phyloP scores from a whole-genome alignment of 2,113 vertebrate genomes.

The Poeciliopsis turrubarensis region DNA sequence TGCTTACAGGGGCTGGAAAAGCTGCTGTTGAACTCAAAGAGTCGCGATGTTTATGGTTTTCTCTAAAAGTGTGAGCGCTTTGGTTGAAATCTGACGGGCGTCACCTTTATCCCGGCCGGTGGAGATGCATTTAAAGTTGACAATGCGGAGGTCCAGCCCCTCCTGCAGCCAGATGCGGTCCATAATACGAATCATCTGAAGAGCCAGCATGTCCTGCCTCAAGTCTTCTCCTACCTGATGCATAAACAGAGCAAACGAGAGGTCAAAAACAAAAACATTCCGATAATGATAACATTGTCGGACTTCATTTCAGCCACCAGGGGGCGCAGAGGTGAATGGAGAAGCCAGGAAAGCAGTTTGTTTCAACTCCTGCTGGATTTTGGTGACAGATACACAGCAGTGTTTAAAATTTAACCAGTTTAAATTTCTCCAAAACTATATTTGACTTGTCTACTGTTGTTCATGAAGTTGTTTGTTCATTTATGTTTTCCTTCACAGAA shows the following conservation, averaged over 20 bases:
- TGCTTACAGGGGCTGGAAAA: too few species aligned
- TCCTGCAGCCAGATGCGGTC: constrained; percentile 98
- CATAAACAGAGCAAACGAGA: not conserved
- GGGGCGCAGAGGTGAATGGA: constrained; percentile 32
- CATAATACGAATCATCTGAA: constrained; percentile 99
- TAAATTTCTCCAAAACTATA: too few species aligned
- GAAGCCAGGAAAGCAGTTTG: constrained; percentile 4
- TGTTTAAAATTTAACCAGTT: too few species aligned
- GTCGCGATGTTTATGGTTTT: too few species aligned
- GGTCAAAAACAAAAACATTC: not conserved
- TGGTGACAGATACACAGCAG: not conserved
- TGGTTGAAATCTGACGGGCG: too few species aligned
- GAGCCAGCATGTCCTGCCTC: constrained; percentile 97
- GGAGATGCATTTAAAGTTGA: constrained; percentile 97
- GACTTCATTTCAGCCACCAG: constrained; percentile 51
- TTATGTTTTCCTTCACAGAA: too few species aligned
- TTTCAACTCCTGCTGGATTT: not conserved
- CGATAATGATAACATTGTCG: not conserved
- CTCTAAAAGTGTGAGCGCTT: too few species aligned
- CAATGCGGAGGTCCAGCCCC: constrained; percentile 95
- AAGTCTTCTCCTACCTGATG: constrained; percentile 94
- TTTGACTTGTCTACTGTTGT: too few species aligned
- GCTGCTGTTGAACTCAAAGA: too few species aligned
- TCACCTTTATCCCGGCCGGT: constrained; percentile 96
- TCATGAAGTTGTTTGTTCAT: too few species aligned